Evolutionary conservation across 2,888 invertebrate species (phyloP).

Genomic region (Steinernema hermaphroditum): DNA sequence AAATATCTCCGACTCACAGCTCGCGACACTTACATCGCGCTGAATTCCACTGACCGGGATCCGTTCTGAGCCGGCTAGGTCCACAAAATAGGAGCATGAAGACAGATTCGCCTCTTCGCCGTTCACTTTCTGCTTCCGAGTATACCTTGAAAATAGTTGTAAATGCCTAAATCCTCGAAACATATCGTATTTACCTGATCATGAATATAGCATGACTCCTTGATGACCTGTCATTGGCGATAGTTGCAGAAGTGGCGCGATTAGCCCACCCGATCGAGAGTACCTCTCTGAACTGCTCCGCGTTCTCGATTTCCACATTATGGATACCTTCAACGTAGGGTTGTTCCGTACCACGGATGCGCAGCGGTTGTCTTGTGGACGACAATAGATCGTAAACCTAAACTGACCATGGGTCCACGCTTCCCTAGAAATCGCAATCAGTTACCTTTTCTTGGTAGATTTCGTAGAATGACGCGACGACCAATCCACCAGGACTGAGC

Average conservation of each 20-base stretch:
- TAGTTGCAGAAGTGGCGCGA: constrained; percentile 79
- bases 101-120: not conserved
- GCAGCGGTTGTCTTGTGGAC: constrained; percentile 23
- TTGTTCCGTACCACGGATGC: constrained; percentile 36
- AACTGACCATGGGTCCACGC: constrained; percentile 14
- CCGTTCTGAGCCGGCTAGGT: constrained; percentile 84
- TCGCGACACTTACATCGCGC: constrained; percentile 49
- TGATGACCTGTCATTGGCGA: constrained; percentile 74
- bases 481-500: not conserved
- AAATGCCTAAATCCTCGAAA: too few relatives aligned
- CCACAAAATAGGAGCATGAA: constrained; percentile 76
- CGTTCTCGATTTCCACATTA: constrained; percentile 10
- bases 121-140: not conserved
- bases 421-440: too few relatives aligned
- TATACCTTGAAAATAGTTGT: too few relatives aligned
- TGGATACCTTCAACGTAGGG: constrained; percentile 38
- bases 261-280: constrained; percentile 31
- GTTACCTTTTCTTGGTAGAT: constrained; percentile 41
- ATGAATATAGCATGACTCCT: constrained; percentile 68
- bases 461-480: constrained; percentile 38
- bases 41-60: constrained; percentile 67
- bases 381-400: constrained; percentile 39
- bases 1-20: not conserved
- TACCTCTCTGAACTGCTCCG: constrained; percentile 31
- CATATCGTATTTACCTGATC: constrained; percentile 34